These are phyloP conservation scores for Schrankia costaestrigalis DNA, from an alignment of 2,888 invertebrate genomes.

Conservation along the genomic window DNA sequence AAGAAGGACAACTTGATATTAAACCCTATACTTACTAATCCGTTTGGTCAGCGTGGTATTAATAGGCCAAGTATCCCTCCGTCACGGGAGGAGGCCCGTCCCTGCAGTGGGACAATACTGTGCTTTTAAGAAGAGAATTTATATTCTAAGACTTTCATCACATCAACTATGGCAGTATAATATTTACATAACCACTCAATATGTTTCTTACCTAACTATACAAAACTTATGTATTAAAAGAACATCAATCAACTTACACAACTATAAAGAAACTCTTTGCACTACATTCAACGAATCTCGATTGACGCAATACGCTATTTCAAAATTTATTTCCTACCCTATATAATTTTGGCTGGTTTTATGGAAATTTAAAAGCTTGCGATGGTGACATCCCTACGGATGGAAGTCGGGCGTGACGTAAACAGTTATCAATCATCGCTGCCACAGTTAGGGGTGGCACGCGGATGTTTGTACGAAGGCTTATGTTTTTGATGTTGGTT, in stretches of 20 bases:
- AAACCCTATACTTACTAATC: too few relatives aligned
- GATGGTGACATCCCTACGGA: constrained; percentile 24
- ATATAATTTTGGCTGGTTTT: constrained; percentile 27
- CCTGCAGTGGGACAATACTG: too few relatives aligned
- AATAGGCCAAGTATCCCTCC: too few relatives aligned
- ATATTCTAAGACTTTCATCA: too few relatives aligned
- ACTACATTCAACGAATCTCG: constrained; percentile 3
- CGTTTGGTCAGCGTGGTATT: too few relatives aligned
- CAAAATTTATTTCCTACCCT: constrained; percentile 15
- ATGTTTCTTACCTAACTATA: too few relatives aligned
- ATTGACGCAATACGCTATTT: constrained; percentile 10
- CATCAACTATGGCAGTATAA: too few relatives aligned
- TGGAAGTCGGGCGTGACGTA: constrained; percentile 25
- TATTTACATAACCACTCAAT: too few relatives aligned
- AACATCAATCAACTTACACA: constrained; percentile 3
- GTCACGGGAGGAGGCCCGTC: too few relatives aligned
- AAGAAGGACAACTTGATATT: too few relatives aligned
- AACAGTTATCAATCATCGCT: constrained; percentile 32
- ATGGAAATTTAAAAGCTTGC: constrained; percentile 30
- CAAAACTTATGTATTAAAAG: too few relatives aligned
- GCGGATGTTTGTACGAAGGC: constrained; percentile 10
- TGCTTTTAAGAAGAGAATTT: too few relatives aligned
- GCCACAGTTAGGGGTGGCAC: constrained; percentile 23
- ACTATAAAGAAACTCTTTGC: constrained; percentile 1
- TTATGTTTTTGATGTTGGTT: constrained; percentile 9